Base-by-base conservation (phyloP, 2,797 vertebrate genomes). In the Cryptoprocta ferox region DNA sequence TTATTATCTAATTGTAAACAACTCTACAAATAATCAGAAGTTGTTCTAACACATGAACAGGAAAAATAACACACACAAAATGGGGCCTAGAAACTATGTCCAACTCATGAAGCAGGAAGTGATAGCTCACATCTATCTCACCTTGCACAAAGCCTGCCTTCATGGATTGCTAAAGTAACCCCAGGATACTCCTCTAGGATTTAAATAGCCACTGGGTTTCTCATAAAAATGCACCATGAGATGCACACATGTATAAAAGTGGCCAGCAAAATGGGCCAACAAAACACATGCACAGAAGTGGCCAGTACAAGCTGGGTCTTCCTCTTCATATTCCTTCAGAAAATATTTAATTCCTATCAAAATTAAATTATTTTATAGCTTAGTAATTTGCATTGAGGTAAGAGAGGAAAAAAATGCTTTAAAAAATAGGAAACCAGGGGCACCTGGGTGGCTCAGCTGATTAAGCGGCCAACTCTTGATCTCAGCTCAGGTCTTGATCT, bases 21-120 rank as follows among this genome's bases (percentile, higher is more conserved):
- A 71, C 45, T 63, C 91, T 45, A 92, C 32, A 78, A 85, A 82
- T 15, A 92, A 88, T 65, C 85, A 94, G 70, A 94, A 76, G 79
- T 48, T 88, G 32, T 94, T 87, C 73, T 80, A 71, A 95, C 68
- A 53, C 42, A 63, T 0, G 21, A 39, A 91, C 59, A 85, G 81
- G 81, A 88, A 81, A 93, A 91, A 83, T 19, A 71, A 92, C 37
- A 90, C 82, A 90, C 82, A 97, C 73, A 90, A 92, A 92, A 94
- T 16, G 0, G 35, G 65, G 83, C 78, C 94, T 82, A 82, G 89
- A 65, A 79, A 94, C 26, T 76, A 35, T 15, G 42, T 56, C 82
- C 30, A 82, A 42, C 61, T 86, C 95, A 97, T 66, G 66, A n/a
- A 42, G 59, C 92, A 89, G 96, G 94, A 97, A 97, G 91, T 85